These are phyloP conservation scores for Porites divaricata DNA, from an alignment of 92 coral and sea anemone genomes.

Conservation along the genomic window DNA sequence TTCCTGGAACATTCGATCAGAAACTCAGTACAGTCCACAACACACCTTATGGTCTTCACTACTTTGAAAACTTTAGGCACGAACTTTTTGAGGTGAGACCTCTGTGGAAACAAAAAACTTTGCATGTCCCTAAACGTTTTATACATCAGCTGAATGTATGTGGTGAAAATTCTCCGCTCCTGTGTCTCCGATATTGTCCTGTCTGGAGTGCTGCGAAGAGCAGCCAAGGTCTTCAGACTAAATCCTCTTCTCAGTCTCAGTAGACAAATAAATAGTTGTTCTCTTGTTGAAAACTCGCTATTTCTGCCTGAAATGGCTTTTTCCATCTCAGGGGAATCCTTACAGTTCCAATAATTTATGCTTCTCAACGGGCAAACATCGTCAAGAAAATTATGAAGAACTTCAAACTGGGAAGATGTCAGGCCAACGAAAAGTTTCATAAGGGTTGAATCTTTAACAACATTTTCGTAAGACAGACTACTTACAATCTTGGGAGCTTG, in stretches of 20 bases:
- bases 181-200: constrained; percentile 40
- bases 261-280: constrained; percentile 48
- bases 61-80: constrained; percentile 73
- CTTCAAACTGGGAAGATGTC: constrained; percentile 69
- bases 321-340: constrained; percentile 40
- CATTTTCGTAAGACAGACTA: constrained; percentile 55
- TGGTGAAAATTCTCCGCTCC: constrained; percentile 64
- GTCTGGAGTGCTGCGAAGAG: constrained; percentile 55
- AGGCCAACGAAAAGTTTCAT: constrained; percentile 69
- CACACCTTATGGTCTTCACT: constrained; percentile 68
- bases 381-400: constrained; percentile 51
- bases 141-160: constrained; percentile 70
- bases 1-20: constrained; percentile 62
- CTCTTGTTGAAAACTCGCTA: constrained; percentile 44
- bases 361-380: constrained; percentile 34
- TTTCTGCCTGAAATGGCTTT: constrained; percentile 39
- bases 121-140: constrained; percentile 60
- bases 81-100: constrained; percentile 34
- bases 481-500: constrained; percentile 50
- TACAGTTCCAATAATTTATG: constrained; percentile 41
- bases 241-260: constrained; percentile 61
- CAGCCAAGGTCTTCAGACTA: constrained; percentile 40
- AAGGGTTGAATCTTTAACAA: constrained; percentile 35
- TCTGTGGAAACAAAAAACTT: constrained; percentile 55
- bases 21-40: constrained; percentile 75